Evolutionary conservation across 2,113 vertebrate species (phyloP).

Genomic region (cat (Felis catus)): DNA sequence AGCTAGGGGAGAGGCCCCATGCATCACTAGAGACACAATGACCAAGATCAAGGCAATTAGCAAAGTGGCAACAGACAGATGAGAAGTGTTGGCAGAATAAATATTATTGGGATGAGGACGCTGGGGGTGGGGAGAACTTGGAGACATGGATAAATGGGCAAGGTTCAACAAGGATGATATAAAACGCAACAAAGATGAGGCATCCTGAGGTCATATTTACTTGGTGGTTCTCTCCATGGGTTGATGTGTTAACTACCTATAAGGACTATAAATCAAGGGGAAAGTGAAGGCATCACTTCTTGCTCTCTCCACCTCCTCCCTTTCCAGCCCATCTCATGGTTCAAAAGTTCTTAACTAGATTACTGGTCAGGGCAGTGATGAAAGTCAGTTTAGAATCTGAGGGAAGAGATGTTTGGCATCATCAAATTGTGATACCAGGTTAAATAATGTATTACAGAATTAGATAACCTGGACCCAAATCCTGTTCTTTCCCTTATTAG

Average conservation of each 20-base stretch:
- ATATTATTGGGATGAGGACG: not conserved
- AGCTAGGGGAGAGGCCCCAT: not conserved
- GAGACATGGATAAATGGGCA: not conserved
- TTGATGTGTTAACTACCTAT: not conserved
- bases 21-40: not conserved
- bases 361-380: not conserved
- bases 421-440: not conserved
- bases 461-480: not conserved
- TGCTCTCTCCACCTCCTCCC: not conserved
- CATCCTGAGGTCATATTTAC: not conserved
- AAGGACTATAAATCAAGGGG: not conserved
- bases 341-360: not conserved
- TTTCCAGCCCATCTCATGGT: not conserved
- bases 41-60: not conserved
- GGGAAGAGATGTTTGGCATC: not conserved
- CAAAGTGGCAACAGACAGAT: not conserved
- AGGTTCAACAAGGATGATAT: not conserved
- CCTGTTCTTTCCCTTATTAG: not conserved
- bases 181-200: not conserved
- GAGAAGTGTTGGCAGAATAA: not conserved
- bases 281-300: not conserved
- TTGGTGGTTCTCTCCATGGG: not conserved
- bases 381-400: not conserved
- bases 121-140: not conserved
- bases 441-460: not conserved